phyloP scores from a whole-genome alignment of 2,797 vertebrate genomes.

The Liasis olivaceus region DNA sequence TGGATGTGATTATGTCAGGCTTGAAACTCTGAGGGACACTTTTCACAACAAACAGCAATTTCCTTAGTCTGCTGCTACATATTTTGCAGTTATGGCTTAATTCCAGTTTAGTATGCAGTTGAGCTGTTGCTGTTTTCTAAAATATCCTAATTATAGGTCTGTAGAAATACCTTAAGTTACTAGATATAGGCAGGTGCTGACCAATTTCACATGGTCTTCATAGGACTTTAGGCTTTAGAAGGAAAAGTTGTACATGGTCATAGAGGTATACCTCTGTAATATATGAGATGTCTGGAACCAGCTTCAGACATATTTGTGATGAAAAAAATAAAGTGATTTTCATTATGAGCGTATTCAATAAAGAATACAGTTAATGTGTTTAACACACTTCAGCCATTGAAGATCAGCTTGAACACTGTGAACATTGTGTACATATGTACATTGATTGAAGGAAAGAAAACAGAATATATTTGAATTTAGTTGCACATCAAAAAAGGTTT shows the following conservation, averaged over 20 bases:
- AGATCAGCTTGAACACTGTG: neutral
- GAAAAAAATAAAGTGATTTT: neutral
- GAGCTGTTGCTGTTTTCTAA: neutral
- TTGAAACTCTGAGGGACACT: neutral
- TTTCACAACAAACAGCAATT: neutral
- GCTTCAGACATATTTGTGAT: neutral
- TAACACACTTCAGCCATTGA: conserved; percentile 2
- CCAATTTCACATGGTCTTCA: neutral
- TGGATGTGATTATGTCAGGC: neutral
- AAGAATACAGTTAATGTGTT: conserved; percentile 17
- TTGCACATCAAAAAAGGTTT: neutral
- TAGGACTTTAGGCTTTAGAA: neutral
- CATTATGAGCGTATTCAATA: neutral
- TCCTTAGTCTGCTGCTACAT: neutral
- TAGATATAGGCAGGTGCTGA: neutral
- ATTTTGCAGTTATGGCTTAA: neutral
- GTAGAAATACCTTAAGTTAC: neutral
- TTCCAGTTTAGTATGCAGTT: neutral
- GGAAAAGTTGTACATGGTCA: neutral
- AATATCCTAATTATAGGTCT: neutral
- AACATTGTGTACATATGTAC: neutral
- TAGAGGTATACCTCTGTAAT: neutral
- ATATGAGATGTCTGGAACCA: neutral
- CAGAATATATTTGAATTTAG: neutral
- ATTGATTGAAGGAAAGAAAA: conserved; percentile 5